Evolutionary conservation across 1,140 invertebrate genomes (phyloP), one percentile per base, ranked within the genome.

Genomic region (Heliothis virescens): DNA sequence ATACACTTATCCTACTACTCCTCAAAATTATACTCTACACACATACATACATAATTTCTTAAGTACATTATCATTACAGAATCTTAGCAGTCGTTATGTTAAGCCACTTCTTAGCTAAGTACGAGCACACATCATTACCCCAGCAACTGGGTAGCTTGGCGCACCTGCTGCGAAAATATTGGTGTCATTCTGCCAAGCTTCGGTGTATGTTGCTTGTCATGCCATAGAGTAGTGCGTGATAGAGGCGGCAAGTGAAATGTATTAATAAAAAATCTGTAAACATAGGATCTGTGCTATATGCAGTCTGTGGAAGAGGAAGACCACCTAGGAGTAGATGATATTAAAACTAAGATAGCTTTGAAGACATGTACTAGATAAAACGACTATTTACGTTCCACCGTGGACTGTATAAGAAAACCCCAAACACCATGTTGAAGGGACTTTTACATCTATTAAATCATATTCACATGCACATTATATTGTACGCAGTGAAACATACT

Each of bases 101-200:
- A 65, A 48, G 34, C 41, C 41, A 63, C 3, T n/a, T 47, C 16
- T 65, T 65, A 48, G 62, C 26, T 9, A 59, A 18, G 41, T n/a
- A 65, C 16, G 10, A 65, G 62, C 47, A 65, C 34, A 65, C 34
- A 1, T 65, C 62, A 47, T 65, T 65, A 48, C 62, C 16, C 41
- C 62, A 21, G 41, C 16, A 65, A 47, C 62, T 7, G 34, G 34
- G 62, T 65, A 18, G 5, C 29, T 29, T 9, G 5, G 62, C 41
- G 29, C 34, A 65, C 62, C 62, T 65, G 34, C 62, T 65, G 47
- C 62, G 62, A 65, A 41, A 41, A 65, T 65, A 65, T 65, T n/a
- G 16, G 29, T 11, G 62, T 65, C 62, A 65, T 65, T 65, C 41
- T 65, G n/a, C n/a, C 34, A 48, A 48, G 62, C 62, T 48, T 18